Evolutionary conservation across 2,113 vertebrate species (phyloP), one percentile per base, ranked within the genome.

Genomic region (Alosa alosa): DNA sequence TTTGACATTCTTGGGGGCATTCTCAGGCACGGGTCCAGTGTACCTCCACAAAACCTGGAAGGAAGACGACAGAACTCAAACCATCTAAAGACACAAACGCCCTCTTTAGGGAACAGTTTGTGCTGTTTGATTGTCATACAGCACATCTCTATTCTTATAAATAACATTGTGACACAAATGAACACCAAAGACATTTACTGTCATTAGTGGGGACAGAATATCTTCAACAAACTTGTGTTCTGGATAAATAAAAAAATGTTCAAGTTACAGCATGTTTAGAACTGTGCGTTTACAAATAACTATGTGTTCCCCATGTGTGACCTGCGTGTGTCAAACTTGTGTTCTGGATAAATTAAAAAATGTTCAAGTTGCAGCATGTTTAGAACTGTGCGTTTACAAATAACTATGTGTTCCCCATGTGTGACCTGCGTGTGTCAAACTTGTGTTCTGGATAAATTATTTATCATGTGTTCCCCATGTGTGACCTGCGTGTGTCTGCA

Each of bases 11-110:
- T 96, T 92, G 0, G 95, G 95, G 18, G 95, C 84, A 87, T 97
- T 95, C 1, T 93, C 81, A 8, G 96, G 97, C 0, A 15, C 50
- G 11, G 81, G 18, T 72, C 98, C 98, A 0, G 96, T 97, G 90
- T 97, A 96, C 49, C 98, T 90, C 98, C 98, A 99, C 6, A 99
- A 0, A 75, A 99, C 97, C 98, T 22, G 55, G 55, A 86, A 86
- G 41, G 41, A 44, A 89, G 75, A 20, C 13, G 15, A 13, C 17
- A 55, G 2, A 11, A 55, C 52, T 44, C 41, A 44, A 44, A 44
- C 52, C 15, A 55, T 18, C 15, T 2, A 55, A 15, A 15, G 3
- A 22, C 6, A 60, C 55, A 60, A 57, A 6, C 5, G 20, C 20
- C 22, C 20, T 22, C 55, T 60, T 22, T 22, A 60, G 55, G 20